phyloP scores from a whole-genome alignment of 2,113 vertebrate genomes.

The Nannobrachium achirus region DNA sequence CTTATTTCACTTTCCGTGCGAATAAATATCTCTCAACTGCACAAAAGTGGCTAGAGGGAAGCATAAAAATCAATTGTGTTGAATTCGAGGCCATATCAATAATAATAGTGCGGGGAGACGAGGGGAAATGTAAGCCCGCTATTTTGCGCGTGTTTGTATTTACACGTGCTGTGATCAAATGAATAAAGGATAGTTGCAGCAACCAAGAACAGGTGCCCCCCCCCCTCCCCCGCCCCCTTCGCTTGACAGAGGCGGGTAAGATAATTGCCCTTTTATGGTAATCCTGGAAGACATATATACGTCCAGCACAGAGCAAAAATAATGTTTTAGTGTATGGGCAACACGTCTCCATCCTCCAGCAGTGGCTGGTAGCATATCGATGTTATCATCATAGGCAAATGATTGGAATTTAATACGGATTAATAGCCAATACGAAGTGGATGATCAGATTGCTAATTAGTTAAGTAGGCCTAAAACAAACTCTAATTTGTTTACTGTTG shows the following conservation, averaged over 20 bases:
- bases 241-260: constrained; percentile 49
- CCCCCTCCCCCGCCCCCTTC: no score
- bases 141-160: constrained; percentile 69
- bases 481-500: no score
- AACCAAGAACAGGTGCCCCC: not conserved
- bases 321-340: constrained; percentile 36
- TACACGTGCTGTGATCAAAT: constrained; percentile 66
- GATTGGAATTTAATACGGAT: no score
- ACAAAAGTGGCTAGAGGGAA: constrained; percentile 82
- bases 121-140: constrained; percentile 37
- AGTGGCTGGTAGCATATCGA: no score
- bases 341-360: constrained; percentile 20
- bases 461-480: no score
- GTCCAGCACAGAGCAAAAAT: constrained; percentile 35
- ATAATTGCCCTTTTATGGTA: constrained; percentile 68
- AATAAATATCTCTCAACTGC: constrained; percentile 83
- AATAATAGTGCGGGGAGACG: constrained; percentile 59
- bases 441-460: no score
- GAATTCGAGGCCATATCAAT: constrained; percentile 82
- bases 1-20: constrained; percentile 85
- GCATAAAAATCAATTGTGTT: constrained; percentile 87
- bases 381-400: no score
- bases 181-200: constrained; percentile 51
- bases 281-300: constrained; percentile 54
- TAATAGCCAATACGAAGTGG: no score